Evolutionary conservation across 2,797 vertebrate species (phyloP), one percentile per base, ranked within the genome.

Genomic region (Enteromius viviparus): DNA sequence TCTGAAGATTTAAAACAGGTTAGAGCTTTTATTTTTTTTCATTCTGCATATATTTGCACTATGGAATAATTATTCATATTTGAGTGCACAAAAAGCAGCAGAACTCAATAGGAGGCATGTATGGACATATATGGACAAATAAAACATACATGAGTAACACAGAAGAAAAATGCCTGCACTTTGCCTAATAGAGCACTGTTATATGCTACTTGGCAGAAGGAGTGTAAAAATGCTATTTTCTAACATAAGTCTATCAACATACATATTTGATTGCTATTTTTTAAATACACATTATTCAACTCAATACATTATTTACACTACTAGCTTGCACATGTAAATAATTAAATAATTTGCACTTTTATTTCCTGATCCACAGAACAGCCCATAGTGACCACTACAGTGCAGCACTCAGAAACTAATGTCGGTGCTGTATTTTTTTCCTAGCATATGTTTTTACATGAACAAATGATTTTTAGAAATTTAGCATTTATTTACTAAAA

Each of bases 291-390:
- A 70, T 64, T 71, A 64, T 78, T 66, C 55, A 75, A 62, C 51
- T 29, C 17, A 71, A 79, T 89, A 68, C 76, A 86, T 90, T 87
- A 87, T 90, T 89, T 71, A 89, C 64, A 65, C 26, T 5, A 3
- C 68, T 80, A 72, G 70, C 34, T 42, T 71, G 23, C 17, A 79
- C 77, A 79, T 81, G 69, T 86, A 85, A 85, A 89, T 88, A 86
- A 87, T 60, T 60, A 1, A 60, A 60, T 60, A 11, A 60, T 60
- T 60, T 87, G 83, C 58, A 80, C 84, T 76, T 58, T 37, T 76
- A 85, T 77, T 34, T 65, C 42, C 45, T 34, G 64, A 78, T 68
- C 58, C 37, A 74, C 69, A 60, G 4, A 82, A 68, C 4, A 34
- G 32, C 66, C 42, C 29, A 47, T 64, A 15, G 29, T 75, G 58